These are phyloP conservation scores for Eueremaeus valkanovi DNA, from an alignment of 2,888 invertebrate genomes.

Conservation along the genomic window DNA sequence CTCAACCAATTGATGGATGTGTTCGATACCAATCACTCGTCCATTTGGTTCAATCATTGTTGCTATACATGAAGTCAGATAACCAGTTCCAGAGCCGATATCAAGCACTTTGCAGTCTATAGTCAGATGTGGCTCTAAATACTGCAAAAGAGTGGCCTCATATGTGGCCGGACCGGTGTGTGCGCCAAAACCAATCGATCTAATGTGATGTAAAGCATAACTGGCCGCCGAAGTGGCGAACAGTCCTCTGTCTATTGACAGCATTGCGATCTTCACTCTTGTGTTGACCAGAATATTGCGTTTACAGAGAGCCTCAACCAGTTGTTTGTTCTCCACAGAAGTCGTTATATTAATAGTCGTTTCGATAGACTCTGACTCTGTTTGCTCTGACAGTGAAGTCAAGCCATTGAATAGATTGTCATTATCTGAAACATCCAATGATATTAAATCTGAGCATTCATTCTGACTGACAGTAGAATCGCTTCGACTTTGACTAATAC, in stretches of 20 bases:
- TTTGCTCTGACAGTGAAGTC: no score
- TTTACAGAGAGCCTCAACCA: neutral
- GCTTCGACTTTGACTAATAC: neutral
- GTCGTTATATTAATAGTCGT: no score
- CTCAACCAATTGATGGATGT: slow-evolving; percentile 74
- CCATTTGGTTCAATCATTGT: slow-evolving; percentile 68
- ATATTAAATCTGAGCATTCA: neutral
- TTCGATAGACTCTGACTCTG: no score
- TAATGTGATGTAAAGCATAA: slow-evolving; percentile 7
- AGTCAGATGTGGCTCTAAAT: slow-evolving; percentile 58
- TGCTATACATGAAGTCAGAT: slow-evolving; percentile 84
- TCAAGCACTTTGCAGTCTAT: slow-evolving; percentile 76
- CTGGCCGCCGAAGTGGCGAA: slow-evolving; percentile 7
- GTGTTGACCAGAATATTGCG: neutral
- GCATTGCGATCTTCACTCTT: neutral
- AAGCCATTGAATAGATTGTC: no score
- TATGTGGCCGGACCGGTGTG: slow-evolving; percentile 24
- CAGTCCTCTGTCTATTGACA: neutral
- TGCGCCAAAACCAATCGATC: neutral
- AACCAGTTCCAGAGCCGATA: slow-evolving; percentile 90
- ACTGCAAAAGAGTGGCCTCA: neutral
- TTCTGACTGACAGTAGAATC: neutral
- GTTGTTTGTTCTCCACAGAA: neutral
- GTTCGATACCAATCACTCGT: slow-evolving; percentile 77
- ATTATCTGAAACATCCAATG: neutral